Conservation (phyloP, 1,140 invertebrate species). For the Lutraria rhynchaena region DNA sequence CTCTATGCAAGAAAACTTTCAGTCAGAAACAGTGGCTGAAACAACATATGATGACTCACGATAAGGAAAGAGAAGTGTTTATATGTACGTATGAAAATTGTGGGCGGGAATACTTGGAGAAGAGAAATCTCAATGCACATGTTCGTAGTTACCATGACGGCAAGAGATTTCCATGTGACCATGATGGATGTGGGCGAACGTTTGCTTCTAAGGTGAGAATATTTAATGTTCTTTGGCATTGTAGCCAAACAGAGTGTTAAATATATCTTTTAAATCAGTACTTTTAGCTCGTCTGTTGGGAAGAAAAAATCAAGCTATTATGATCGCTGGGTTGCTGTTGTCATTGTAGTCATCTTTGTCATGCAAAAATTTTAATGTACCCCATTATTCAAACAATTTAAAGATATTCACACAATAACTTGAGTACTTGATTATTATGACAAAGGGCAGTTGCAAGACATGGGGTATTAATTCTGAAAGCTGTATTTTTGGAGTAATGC, state of each 20-base stretch:
- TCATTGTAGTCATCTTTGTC: no score
- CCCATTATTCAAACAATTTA: no score
- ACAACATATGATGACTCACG: slow-evolving; percentile 60
- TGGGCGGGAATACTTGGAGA: slow-evolving; percentile 57
- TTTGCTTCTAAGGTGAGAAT: slow-evolving; percentile 62
- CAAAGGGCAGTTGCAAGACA: no score
- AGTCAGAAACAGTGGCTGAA: slow-evolving; percentile 56
- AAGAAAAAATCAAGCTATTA: no score
- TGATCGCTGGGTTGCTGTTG: no score
- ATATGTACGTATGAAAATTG: slow-evolving; percentile 63
- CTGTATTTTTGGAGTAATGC: no score
- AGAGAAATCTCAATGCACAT: slow-evolving; percentile 64
- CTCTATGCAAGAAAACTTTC: slow-evolving; percentile 60
- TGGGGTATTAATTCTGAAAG: background rate
- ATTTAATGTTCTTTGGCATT: background rate
- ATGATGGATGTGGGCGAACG: slow-evolving; percentile 60
- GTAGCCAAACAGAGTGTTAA: background rate
- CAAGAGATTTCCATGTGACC: slow-evolving; percentile 56
- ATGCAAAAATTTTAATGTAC: no score
- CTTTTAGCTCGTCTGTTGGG: no score
- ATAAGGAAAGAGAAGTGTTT: slow-evolving; percentile 35
- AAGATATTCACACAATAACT: no score
- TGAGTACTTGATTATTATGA: background rate
- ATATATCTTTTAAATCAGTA: background rate
- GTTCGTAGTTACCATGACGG: slow-evolving; percentile 67